A percentile compares a stretch with the other conserved stretches of the same genome.
phyloP scores from a whole-genome alignment of 1,140 invertebrate species.

The Tyrophagus putrescentiae region DNA sequence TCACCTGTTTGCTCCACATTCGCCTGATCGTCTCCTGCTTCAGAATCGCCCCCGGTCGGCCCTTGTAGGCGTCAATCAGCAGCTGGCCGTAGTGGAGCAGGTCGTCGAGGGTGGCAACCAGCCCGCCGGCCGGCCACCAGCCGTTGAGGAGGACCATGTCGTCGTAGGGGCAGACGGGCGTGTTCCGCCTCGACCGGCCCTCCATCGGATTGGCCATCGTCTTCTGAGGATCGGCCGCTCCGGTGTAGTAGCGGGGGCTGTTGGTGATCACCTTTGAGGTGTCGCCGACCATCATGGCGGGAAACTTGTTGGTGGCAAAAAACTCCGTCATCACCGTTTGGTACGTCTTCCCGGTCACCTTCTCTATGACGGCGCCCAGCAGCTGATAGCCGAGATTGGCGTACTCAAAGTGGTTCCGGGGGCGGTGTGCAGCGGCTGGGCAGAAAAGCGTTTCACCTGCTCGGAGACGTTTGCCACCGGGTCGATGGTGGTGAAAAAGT shows the following conservation, averaged over 20 bases:
- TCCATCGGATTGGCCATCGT: too few species aligned
- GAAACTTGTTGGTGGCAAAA: not conserved
- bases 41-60: too few species aligned
- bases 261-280: not conserved
- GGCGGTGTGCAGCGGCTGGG: too few species aligned
- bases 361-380: not conserved
- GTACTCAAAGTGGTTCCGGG: not conserved
- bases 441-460: too few species aligned
- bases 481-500: too few species aligned
- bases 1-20: too few species aligned
- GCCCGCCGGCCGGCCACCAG: conserved; percentile 5
- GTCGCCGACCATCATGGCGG: not conserved
- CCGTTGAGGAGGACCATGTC: not conserved
- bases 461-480: too few species aligned
- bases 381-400: not conserved
- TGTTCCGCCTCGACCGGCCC: too few species aligned
- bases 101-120: not conserved
- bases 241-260: not conserved
- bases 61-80: not conserved
- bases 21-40: too few species aligned
- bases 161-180: too few species aligned
- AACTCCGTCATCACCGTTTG: not conserved
- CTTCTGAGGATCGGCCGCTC: too few species aligned
- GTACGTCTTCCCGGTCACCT: not conserved
- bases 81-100: not conserved